Base-by-base conservation (phyloP, 2,888 invertebrate species). In the Aleiodes alternator region DNA sequence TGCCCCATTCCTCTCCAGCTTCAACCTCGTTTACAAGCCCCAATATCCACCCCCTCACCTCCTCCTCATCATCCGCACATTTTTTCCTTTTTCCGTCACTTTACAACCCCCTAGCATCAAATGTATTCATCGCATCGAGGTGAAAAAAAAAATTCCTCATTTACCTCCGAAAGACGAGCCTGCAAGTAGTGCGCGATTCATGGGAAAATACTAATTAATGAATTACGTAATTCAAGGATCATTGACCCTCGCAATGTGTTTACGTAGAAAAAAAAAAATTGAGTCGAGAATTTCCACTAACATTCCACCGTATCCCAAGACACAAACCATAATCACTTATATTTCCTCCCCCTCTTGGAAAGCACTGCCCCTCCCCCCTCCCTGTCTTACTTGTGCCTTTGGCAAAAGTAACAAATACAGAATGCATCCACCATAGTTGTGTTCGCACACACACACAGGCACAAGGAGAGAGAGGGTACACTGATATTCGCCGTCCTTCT, bases 21-120 rank as follows among this genome's bases (percentile, higher is more conserved):
- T 29, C 72, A 61, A 75, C 71, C 68, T 79, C 81, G 81, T 85
- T 85, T 84, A 84, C 84, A 82, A 84, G 79, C 82, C 79, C 80
- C 83, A 82, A 84, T 85, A 83, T 83, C 83, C 80, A 83, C 80
- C 80, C 83, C 76, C 80, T 66, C 80, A 77, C 74, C 79, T 51
- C 72, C 31, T 48, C 16, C 34, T 12, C 16, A 61, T 68, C 69
- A 31, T 23, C 69, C 75, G 34, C 43, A 55, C 12, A 48, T 43
- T 71, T 70, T n/a, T 29, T 68, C 23, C 23, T 2, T 38, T 68
- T 69, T 34, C 38, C 53, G 43, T 55, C 38, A 16, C 48, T 34
- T 12, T 43, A 16, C 53, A 61, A 14, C 38, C 70, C 48, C 34
- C 11, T 4, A 8, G 23, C 23, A 23, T 23, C 43, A 38, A 50